Conservation (phyloP, 2,113 vertebrate species). For the Menidia beryllina region DNA sequence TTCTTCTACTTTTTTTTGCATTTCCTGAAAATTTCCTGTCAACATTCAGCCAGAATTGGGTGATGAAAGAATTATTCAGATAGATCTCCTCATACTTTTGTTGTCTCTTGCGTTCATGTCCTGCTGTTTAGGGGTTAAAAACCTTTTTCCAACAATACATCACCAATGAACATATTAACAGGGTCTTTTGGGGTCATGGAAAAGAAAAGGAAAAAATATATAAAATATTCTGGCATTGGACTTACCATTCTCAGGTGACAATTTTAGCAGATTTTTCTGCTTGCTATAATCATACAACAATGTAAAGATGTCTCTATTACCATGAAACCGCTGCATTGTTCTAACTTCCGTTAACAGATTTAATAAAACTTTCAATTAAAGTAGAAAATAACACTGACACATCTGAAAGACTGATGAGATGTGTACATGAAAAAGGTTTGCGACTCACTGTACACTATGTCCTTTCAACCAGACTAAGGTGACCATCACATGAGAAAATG, state of each 20-base stretch:
- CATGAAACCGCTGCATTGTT: background rate
- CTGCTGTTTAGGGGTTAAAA: background rate
- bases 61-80: conserved; percentile 14
- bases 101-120: background rate
- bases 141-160: background rate
- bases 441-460: conserved; percentile 4
- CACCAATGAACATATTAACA: background rate
- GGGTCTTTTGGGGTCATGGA: background rate
- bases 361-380: background rate
- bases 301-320: conserved; percentile 11
- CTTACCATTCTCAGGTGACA: conserved; percentile 8
- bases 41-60: conserved; percentile 11
- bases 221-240: background rate
- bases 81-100: conserved; percentile 14
- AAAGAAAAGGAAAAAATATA: background rate
- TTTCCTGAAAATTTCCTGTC: background rate
- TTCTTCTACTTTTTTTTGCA: background rate
- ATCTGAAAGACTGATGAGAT: background rate
- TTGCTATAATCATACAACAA: conserved; percentile 2
- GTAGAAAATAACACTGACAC: conserved; percentile 21
- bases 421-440: conserved; percentile 10
- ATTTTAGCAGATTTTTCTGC: background rate
- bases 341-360: background rate
- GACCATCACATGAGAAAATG: background rate
- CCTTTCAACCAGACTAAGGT: conserved; percentile 5